Evolutionary conservation across 2,113 vertebrate species (phyloP).

Genomic region (Lasiurus borealis): DNA sequence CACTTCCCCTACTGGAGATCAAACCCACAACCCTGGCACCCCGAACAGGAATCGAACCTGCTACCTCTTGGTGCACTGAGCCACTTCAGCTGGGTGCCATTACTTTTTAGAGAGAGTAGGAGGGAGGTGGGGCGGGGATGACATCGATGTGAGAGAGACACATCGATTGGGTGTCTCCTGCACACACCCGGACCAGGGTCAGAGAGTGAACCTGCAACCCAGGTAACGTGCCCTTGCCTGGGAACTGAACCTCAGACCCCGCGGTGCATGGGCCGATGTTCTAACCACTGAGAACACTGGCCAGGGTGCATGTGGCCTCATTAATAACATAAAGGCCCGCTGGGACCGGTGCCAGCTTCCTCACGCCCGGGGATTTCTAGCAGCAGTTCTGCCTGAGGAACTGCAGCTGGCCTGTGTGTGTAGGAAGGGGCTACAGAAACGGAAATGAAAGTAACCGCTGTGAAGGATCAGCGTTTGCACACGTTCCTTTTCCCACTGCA

Average conservation of each 20-base stretch:
- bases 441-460: rapidly evolving
- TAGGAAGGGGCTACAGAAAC: neutral
- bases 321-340: neutral
- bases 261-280: neutral
- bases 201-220: neutral
- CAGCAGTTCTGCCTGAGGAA: neutral
- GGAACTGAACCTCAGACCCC: neutral
- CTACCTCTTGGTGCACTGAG: no score
- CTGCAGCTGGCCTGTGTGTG: neutral
- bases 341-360: rapidly evolving
- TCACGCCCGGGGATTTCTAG: neutral
- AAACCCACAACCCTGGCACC: no score
- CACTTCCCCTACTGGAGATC: no score
- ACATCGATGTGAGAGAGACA: no score
- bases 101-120: no score
- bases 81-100: no score
- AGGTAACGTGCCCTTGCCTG: neutral
- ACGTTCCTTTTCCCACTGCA: neutral
- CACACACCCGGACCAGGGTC: no score
- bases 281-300: neutral
- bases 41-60: no score
- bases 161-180: no score
- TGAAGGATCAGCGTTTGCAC: neutral
- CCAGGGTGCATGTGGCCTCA: neutral
- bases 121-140: no score